phyloP scores from a whole-genome alignment of 2,797 vertebrate species.

The Artibeus jamaicensis region DNA sequence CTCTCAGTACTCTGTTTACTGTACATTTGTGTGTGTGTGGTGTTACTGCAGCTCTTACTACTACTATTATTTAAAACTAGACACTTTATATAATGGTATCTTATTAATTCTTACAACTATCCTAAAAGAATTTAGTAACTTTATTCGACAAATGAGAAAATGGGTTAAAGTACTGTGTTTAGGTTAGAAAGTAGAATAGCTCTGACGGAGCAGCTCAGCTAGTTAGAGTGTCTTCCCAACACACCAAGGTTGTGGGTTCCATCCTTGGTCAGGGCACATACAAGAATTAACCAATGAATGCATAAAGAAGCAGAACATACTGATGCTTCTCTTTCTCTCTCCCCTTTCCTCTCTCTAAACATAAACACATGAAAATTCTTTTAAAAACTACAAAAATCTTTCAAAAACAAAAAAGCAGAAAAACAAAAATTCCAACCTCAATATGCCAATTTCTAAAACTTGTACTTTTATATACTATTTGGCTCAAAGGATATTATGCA shows the following conservation, averaged over 20 bases:
- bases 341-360: too few species aligned
- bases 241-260: background rate
- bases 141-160: background rate
- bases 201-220: background rate
- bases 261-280: background rate
- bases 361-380: too few species aligned
- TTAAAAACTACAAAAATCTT: too few species aligned
- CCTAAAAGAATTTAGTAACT: conserved; percentile 9
- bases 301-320: background rate
- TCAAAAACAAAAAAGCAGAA: background rate
- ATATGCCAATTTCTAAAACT: background rate
- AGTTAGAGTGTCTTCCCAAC: background rate
- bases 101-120: conserved; percentile 1
- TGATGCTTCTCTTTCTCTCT: background rate
- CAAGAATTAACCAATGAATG: background rate
- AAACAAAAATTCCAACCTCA: background rate
- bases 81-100: background rate
- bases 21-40: background rate
- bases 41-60: background rate
- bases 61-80: background rate
- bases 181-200: background rate
- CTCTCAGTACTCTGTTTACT: background rate
- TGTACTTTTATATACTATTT: background rate
- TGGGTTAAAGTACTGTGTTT: background rate
- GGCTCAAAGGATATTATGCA: background rate